Percentiles rank a stretch among this genome's conserved stretches.
phyloP scores from a whole-genome alignment of 2,113 vertebrate genomes.

The Rallus limicola region DNA sequence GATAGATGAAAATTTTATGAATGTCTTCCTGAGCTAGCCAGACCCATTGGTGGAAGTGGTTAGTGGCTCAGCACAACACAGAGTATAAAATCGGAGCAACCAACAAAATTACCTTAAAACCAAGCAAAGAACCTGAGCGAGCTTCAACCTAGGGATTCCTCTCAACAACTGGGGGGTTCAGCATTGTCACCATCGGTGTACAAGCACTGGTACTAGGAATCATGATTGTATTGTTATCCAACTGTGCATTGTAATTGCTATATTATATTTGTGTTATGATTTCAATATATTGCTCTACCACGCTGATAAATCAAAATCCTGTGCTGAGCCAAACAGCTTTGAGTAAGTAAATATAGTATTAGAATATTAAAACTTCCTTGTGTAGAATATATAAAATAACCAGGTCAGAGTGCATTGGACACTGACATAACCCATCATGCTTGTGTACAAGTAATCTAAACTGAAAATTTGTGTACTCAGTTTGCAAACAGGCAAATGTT shows the following conservation, averaged over 20 bases:
- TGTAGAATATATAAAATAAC: background rate
- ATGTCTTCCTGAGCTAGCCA: background rate
- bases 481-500: background rate
- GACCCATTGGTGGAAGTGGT: background rate
- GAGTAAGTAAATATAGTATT: background rate
- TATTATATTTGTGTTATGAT: background rate
- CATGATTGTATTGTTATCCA: background rate
- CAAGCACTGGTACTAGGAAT: accelerated
- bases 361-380: background rate
- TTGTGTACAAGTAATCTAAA: background rate
- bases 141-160: background rate
- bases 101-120: background rate
- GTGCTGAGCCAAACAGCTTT: background rate
- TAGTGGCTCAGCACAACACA: background rate
- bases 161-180: accelerated
- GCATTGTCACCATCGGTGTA: accelerated
- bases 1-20: background rate
- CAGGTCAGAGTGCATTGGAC: background rate
- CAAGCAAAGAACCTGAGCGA: background rate
- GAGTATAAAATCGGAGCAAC: background rate
- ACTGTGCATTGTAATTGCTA: too few species aligned
- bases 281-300: background rate
- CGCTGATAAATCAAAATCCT: background rate
- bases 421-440: background rate
- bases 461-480: background rate